A percentile compares a stretch with the other conserved stretches of the same genome.
These are phyloP conservation scores for Syndactyla subalaris DNA, from an alignment of 2,797 vertebrate genomes.

Conservation along the genomic window DNA sequence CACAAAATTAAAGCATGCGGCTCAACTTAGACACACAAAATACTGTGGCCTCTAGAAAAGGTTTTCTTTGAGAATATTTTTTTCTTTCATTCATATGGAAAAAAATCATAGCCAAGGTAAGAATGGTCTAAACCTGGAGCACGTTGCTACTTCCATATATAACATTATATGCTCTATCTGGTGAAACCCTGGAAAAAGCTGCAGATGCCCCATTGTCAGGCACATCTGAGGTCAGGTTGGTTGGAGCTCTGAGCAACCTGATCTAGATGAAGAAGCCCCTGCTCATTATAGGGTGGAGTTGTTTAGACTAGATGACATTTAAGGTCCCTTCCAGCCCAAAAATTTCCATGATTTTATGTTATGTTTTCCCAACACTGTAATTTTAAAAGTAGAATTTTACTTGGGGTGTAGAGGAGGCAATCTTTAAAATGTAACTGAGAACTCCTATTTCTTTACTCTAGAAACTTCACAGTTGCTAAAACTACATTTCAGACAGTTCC, in stretches of 20 bases:
- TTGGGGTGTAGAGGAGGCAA: rapidly evolving
- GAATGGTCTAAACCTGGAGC: not conserved
- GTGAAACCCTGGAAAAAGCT: not conserved
- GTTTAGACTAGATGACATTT: not conserved
- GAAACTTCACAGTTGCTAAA: not conserved
- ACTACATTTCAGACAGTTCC: not conserved
- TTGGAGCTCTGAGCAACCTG: rapidly evolving
- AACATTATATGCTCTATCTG: not conserved
- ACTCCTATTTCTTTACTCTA: not conserved
- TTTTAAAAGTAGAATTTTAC: not conserved
- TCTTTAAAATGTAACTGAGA: not conserved
- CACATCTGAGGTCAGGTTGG: not conserved
- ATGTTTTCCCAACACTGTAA: not conserved
- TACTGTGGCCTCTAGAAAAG: rapidly evolving
- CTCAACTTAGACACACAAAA: not conserved
- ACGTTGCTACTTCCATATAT: rapidly evolving
- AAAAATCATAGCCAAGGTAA: not conserved
- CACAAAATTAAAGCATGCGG: not conserved
- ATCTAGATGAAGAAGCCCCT: not conserved
- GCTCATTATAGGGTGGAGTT: not conserved
- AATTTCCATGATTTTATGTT: not conserved
- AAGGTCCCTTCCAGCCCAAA: not conserved
- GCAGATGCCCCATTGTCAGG: not conserved
- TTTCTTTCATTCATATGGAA: not conserved
- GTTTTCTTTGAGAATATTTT: not conserved